phyloP scores from a whole-genome alignment of 2,113 vertebrate species.

The Equus przewalskii region DNA sequence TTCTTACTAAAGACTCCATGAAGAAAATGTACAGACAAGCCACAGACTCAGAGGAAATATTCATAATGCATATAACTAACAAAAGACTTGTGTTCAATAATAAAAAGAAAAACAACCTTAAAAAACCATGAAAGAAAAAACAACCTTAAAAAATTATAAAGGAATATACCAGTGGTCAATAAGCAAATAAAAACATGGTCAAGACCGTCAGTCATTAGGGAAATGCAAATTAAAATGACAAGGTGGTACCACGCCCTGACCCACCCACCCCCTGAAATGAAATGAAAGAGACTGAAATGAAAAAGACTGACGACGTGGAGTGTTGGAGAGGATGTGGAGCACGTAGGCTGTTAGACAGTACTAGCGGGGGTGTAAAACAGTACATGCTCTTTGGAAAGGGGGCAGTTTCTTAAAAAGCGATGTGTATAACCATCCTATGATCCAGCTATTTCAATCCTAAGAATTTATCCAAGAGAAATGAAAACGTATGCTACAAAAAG shows the following conservation, averaged over 20 bases:
- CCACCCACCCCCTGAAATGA: too few relatives aligned
- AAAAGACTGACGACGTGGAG: not conserved
- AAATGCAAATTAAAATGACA: not conserved
- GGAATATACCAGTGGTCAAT: not conserved
- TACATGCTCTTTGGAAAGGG: not conserved
- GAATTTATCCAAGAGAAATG: constrained; percentile 14
- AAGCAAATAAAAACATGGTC: not conserved
- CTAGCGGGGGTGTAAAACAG: too few relatives aligned
- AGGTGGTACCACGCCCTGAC: not conserved
- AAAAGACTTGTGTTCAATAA: not conserved
- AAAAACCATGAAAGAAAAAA: not conserved
- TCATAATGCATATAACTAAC: not conserved
- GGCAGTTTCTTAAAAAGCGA: not conserved
- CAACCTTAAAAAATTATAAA: not conserved
- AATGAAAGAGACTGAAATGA: not conserved
- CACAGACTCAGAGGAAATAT: constrained; percentile 5
- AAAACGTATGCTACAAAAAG: not conserved
- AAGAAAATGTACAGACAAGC: constrained; percentile 9
- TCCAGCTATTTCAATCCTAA: not conserved
- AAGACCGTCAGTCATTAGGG: not conserved
- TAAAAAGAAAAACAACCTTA: not conserved
- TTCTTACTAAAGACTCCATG: not conserved
- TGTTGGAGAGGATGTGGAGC: not conserved
- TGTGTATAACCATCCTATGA: not conserved
- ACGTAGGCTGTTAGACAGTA: not conserved